Base-by-base conservation (phyloP, 2,797 vertebrate species). In the Anguilla megastoma region DNA sequence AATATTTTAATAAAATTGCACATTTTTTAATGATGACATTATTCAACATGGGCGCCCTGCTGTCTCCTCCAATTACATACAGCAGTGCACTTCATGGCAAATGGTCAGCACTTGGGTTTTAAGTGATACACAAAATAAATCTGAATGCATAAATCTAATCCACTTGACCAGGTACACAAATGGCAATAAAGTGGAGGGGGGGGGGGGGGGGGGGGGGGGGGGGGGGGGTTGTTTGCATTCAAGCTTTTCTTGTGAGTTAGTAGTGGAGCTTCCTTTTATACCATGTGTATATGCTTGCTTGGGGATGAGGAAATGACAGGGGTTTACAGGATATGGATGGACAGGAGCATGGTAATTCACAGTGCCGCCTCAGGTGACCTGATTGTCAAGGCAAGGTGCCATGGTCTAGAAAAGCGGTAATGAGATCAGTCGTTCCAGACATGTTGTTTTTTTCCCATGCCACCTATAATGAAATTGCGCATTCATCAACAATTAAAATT, bases 391-490 rank as follows among this genome's bases (percentile, higher is more conserved):
- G 54, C 58, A 24, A 63, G 4, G 52, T 87, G 86, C 60, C 85
- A 84, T 86, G 90, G 86, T 90, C 89, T 87, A 88, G 88, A 85
- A 87, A 85, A 52, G 50, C 9, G 0, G 45, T 90, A 90, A 89
- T 89, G 85, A 89, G 87, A 74, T 48, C 87, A 87, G 88, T 88
- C 89, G 88, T 85, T 50, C 86, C 87, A 88, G 86, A 84, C 21
- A 74, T 21, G 76, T 33, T n/a, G 56, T 52, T 83, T 9, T 87
- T 82, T 84, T 87, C 88, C 63, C 74, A 50, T 69, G 89, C 88
- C 87, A 36, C 7, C 48, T 89, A 87, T 60, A 84, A 89, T 91
- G 85, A 91, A 82, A 63, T 45, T 0, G 6, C 45, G 58, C 89
- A 86, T 92, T 89, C 86, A 89, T 91, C 88, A 89, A 86, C 36